Percentiles rank a stretch among this genome's conserved stretches.
Conservation (phyloP, 92 coral and sea anemone genomes). For the Phenganax marumi region DNA sequence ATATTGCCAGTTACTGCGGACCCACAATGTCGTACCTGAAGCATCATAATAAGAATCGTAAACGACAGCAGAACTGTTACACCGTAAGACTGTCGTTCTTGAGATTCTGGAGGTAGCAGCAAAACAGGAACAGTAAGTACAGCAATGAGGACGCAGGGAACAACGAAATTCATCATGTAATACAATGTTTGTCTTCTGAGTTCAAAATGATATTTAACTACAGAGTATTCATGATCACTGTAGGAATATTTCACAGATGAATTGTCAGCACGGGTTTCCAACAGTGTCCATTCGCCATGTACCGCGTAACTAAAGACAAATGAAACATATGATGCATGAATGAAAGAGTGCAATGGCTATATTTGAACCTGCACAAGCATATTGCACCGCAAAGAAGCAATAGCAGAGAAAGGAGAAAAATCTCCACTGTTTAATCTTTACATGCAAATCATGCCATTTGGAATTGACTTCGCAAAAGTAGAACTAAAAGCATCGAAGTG, state of each 20-base stretch:
- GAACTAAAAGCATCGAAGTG: too few relatives aligned
- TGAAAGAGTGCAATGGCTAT: neutral
- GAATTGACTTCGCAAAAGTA: too few relatives aligned
- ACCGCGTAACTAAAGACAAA: conserved; percentile 63
- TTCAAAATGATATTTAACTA: conserved; percentile 65
- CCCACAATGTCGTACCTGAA: conserved; percentile 59
- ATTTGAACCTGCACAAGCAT: too few relatives aligned
- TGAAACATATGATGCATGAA: neutral
- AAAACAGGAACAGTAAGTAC: conserved; percentile 91
- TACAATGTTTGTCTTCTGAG: conserved; percentile 85
- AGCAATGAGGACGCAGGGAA: conserved; percentile 90
- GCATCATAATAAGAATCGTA: conserved; percentile 82
- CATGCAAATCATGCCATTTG: too few relatives aligned
- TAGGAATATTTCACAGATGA: conserved; percentile 58
- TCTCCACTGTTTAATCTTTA: neutral
- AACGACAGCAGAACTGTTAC: conserved; percentile 91
- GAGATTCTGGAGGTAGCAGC: conserved; percentile 91
- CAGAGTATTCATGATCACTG: conserved; percentile 71
- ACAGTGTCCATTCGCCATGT: conserved; percentile 91
- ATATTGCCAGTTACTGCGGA: neutral
- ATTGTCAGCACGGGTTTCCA: conserved; percentile 61
- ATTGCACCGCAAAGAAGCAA: too few relatives aligned
- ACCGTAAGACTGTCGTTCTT: conserved; percentile 96
- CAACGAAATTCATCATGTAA: conserved; percentile 92
- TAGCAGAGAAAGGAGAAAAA: neutral